Conservation (phyloP, 2,113 vertebrate genomes). For the Saimiri boliviensis region DNA sequence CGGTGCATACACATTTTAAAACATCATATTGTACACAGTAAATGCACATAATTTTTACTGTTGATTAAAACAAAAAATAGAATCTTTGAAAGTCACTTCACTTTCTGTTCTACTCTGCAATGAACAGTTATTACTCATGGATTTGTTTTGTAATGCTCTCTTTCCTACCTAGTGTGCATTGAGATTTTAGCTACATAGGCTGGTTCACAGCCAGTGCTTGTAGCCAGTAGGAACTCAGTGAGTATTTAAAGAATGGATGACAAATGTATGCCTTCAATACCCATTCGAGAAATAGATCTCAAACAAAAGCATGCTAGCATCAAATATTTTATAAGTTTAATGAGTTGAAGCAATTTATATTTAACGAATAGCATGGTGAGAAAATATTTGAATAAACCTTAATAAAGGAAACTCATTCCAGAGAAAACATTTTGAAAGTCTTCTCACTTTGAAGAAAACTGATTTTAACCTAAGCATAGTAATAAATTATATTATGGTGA, state of each 20-base stretch:
- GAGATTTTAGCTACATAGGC: background rate
- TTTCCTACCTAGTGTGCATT: background rate
- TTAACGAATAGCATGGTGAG: background rate
- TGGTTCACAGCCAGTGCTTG: background rate
- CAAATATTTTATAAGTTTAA: background rate
- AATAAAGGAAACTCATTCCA: background rate
- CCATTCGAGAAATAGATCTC: background rate
- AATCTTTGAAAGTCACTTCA: background rate
- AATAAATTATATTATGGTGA: background rate
- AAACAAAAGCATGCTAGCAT: background rate
- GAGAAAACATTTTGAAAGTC: background rate
- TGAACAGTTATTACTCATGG: background rate
- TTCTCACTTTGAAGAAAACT: background rate
- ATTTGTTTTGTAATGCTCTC: background rate
- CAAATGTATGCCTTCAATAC: background rate
- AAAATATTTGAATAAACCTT: background rate
- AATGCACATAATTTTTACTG: background rate
- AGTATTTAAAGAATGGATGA: background rate
- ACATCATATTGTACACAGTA: background rate
- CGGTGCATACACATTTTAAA: background rate
- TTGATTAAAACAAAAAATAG: background rate
- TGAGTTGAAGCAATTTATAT: background rate
- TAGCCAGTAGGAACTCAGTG: background rate
- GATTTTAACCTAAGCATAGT: background rate
- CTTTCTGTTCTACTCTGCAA: background rate